A percentile compares a stretch with the other conserved stretches of the same genome.
Evolutionary conservation across 2,113 vertebrate species (phyloP).

Genomic region (Solea senegalensis): DNA sequence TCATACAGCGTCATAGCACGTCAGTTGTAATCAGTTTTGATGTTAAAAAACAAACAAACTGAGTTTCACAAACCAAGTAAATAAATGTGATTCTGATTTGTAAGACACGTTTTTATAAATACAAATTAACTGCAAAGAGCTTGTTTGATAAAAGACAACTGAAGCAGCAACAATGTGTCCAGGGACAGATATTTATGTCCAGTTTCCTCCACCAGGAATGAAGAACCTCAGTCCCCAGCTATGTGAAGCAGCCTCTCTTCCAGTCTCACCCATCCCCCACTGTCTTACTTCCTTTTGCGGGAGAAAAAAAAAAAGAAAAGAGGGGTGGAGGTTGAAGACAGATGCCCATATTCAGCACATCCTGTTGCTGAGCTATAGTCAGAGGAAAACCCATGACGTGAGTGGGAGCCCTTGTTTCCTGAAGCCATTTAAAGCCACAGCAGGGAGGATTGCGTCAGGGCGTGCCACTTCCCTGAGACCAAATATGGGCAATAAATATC

Average conservation of each 20-base stretch:
- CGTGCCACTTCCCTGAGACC: constrained; percentile 54
- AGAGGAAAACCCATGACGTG: constrained; percentile 74
- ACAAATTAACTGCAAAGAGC: too few species aligned
- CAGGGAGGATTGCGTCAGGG: constrained; percentile 33
- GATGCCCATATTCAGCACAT: constrained; percentile 70
- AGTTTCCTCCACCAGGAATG: constrained; percentile 2
- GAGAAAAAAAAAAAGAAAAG: constrained; percentile 21
- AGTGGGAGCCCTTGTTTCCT: constrained; percentile 69
- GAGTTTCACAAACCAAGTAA: too few species aligned
- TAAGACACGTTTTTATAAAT: too few species aligned
- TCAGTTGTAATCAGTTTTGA: too few species aligned
- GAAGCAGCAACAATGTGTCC: neutral
- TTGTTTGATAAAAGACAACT: too few species aligned
- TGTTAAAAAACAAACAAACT: too few species aligned
- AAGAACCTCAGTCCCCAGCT: neutral
- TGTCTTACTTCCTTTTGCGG: constrained; percentile 56
- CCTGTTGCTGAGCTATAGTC: constrained; percentile 50
- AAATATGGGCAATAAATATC: constrained; percentile 61
- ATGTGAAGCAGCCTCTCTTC: constrained; percentile 20
- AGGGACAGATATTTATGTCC: neutral
- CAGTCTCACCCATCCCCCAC: constrained; percentile 62
- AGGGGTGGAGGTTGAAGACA: constrained; percentile 10
- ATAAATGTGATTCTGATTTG: too few species aligned
- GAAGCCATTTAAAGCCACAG: constrained; percentile 69
- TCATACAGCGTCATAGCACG: too few species aligned